Conservation (phyloP, 1,140 invertebrate species). For the Lethrus apterus region DNA sequence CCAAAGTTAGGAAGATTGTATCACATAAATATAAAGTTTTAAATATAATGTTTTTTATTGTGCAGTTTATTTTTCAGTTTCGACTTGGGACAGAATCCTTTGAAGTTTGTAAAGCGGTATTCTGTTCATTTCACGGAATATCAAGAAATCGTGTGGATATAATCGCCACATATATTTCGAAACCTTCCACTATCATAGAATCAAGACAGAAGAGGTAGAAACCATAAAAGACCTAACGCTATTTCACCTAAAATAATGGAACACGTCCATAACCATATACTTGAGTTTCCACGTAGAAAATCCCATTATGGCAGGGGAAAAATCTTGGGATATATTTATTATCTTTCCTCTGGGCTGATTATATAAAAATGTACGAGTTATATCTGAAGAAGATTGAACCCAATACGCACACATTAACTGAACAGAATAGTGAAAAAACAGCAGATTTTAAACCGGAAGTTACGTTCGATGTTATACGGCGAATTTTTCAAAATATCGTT, state of each 20-base stretch:
- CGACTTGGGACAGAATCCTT: too few relatives aligned
- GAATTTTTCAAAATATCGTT: constrained; percentile 14
- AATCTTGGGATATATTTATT: background rate
- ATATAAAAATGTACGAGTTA: constrained; percentile 9
- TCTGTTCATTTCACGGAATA: too few relatives aligned
- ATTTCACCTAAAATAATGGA: constrained; percentile 10
- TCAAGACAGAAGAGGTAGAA: constrained; percentile 2
- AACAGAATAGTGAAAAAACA: background rate
- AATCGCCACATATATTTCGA: too few relatives aligned
- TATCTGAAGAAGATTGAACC: constrained; percentile 4
- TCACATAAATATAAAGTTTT: too few relatives aligned
- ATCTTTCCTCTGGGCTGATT: background rate
- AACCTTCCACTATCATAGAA: too few relatives aligned
- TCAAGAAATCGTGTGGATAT: too few relatives aligned
- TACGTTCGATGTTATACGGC: constrained; percentile 1
- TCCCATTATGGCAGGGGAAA: constrained; percentile 16
- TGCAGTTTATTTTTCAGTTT: too few relatives aligned
- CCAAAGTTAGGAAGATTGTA: too few relatives aligned
- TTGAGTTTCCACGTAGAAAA: constrained; percentile 16
- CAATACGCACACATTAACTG: background rate
- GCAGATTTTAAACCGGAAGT: background rate
- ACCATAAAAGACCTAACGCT: constrained; percentile 12
- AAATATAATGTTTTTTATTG: too few relatives aligned
- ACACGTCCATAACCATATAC: constrained; percentile 15
- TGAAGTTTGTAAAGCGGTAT: too few relatives aligned